Conservation (phyloP, 2,888 invertebrate species). For the Oscheius myriophilus region DNA sequence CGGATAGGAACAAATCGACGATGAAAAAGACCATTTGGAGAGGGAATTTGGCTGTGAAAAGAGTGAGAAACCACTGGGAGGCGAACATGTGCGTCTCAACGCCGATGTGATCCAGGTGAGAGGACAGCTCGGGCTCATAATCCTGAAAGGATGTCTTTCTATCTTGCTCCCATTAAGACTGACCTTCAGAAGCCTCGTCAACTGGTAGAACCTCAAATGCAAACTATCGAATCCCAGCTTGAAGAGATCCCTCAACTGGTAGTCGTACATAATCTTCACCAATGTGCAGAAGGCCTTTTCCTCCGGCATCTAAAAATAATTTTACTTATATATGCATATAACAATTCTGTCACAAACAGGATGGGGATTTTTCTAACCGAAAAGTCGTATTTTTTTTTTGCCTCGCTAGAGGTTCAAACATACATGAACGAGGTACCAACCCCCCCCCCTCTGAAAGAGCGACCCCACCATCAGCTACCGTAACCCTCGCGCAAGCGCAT, state of each 20-base stretch:
- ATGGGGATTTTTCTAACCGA: too few species aligned
- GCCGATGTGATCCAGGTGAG: slow-evolving; percentile 78
- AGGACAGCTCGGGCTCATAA: slow-evolving; percentile 73
- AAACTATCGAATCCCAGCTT: slow-evolving; percentile 91
- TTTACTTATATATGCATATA: too few species aligned
- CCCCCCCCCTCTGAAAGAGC: too few species aligned
- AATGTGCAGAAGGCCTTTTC: slow-evolving; percentile 98
- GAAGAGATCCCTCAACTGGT: slow-evolving; percentile 90
- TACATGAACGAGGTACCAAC: too few species aligned
- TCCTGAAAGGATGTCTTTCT: slow-evolving; percentile 73
- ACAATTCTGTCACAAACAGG: too few species aligned
- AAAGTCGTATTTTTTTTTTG: too few species aligned
- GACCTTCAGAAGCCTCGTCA: slow-evolving; percentile 90
- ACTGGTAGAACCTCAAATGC: slow-evolving; percentile 91
- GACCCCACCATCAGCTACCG: too few species aligned
- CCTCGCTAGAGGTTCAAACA: too few species aligned
- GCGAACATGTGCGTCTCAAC: slow-evolving; percentile 92
- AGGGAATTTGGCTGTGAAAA: slow-evolving; percentile 99
- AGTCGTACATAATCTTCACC: slow-evolving; percentile 95
- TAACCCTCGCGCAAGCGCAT: too few species aligned
- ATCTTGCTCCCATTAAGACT: too few species aligned
- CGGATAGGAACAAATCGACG: slow-evolving; percentile 87
- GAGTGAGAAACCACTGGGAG: slow-evolving; percentile 98
- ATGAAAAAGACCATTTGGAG: slow-evolving; percentile 95
- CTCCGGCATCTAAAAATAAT: slow-evolving; percentile 96